Evolutionary conservation across 2,797 vertebrate genomes (phyloP).

Genomic region (Spheniscus humboldti): DNA sequence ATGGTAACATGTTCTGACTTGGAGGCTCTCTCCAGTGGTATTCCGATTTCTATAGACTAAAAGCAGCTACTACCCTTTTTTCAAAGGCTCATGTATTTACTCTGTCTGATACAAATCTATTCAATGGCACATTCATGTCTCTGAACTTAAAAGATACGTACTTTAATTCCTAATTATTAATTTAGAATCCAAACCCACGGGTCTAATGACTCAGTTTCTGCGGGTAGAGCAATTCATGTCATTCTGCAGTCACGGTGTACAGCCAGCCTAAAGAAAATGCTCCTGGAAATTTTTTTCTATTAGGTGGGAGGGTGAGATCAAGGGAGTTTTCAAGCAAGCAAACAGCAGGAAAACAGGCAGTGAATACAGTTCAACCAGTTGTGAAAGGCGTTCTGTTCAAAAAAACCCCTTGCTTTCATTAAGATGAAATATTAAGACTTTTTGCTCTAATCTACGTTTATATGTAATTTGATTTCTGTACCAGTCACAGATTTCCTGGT

Average conservation of each 20-base stretch:
- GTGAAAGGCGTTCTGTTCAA: neutral
- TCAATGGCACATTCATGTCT: neutral
- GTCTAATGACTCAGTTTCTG: neutral
- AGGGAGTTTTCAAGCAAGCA: neutral
- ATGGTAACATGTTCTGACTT: slow-evolving; percentile 48
- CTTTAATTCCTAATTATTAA: neutral
- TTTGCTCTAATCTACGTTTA: neutral
- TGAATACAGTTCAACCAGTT: neutral
- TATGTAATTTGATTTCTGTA: neutral
- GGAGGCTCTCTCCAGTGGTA: neutral
- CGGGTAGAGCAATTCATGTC: neutral
- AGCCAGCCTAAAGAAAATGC: neutral
- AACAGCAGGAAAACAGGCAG: neutral
- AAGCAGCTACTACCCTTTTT: neutral
- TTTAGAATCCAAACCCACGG: neutral
- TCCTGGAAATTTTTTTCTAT: neutral
- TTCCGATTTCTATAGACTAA: neutral
- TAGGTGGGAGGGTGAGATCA: neutral
- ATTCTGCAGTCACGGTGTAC: neutral
- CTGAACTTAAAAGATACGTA: neutral
- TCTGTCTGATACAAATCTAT: neutral
- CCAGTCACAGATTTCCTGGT: neutral
- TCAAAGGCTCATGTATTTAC: neutral
- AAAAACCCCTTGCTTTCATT: neutral
- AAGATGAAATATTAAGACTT: neutral